Evolutionary conservation across 2,113 vertebrate species (phyloP).

Genomic region (Ceyx margarethae): DNA sequence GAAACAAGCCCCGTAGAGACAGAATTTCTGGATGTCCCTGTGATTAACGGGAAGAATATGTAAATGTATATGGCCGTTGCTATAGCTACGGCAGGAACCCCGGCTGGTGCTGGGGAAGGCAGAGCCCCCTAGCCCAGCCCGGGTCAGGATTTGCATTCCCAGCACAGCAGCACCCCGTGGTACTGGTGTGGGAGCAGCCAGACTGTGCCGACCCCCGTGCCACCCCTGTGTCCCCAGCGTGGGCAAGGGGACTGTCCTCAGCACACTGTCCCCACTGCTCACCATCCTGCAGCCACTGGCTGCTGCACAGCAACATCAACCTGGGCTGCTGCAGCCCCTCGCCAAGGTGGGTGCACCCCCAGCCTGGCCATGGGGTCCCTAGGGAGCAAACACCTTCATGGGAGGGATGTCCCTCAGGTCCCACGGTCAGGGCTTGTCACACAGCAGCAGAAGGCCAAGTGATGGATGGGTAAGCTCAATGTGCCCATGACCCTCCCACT

Average conservation of each 20-base stretch:
- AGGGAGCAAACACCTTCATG: not conserved
- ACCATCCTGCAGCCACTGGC: accelerated
- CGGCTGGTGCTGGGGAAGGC: slow-evolving; percentile 36
- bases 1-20: accelerated
- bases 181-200: not conserved
- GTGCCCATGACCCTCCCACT: not conserved
- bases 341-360: accelerated
- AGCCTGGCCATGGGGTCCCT: not conserved
- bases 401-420: not conserved
- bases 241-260: not conserved
- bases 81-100: slow-evolving; percentile 49
- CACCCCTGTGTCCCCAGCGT: accelerated
- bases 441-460: not conserved
- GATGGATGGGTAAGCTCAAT: not conserved
- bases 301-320: not conserved
- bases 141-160: not conserved
- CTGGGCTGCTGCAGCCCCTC: not conserved
- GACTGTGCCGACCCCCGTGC: not conserved
- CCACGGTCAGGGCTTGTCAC: accelerated
- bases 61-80: slow-evolving; percentile 47
- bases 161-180: accelerated
- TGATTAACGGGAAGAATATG: slow-evolving; percentile 52
- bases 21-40: slow-evolving; percentile 15
- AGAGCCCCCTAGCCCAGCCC: not conserved
- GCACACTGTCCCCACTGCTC: not conserved